Base-by-base conservation (phyloP, 2,113 vertebrate species). In the Lophochroa leadbeateri region DNA sequence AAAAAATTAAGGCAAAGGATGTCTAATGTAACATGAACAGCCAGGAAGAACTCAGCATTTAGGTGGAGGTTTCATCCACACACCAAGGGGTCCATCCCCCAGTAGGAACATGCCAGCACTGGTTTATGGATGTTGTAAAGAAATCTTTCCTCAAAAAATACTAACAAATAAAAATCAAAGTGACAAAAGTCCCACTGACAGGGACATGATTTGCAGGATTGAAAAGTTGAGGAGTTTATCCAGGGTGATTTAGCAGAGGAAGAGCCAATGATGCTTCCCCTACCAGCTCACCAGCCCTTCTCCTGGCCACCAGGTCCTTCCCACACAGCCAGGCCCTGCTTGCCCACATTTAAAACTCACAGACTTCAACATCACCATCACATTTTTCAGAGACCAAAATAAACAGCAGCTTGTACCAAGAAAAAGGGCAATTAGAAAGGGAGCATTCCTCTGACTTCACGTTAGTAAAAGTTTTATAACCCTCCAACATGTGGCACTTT, bases 401-500 rank as follows among this genome's bases (percentile, higher is more conserved):
- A 87, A 96, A 89, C 86, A 82, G 77, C 78, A 87, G 82, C 70
- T 79, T 37, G 27, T 37, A 86, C 60, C 31, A 43, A 44, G 67
- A 21, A 58, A 50, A 70, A 8, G 46, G 44, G 68, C 85, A 95
- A 91, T 94, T 88, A 96, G 81, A 96, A 96, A 96, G 90, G 90
- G n/a, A 82, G 43, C 71, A n/a, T 75, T 68, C 77, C 90, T 94
- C 93, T 95, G 91, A 78, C 67, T 80, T 68, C 88, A 86, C 28
- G 5, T 95, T 71, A 94, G 71, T 90, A 94, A 89, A 96, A 90
- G 68, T 95, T 97, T 97, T 97, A 97, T 82, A 94, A 84, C 86
- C 82, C 23, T 95, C 58, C 90, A 92, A 90, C 96, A 97, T 96
- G 95, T 97, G 96, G 94, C 90, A 91, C 83, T 67, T 55, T 8